phyloP scores from a whole-genome alignment of 2,113 vertebrate species.

The Macroglossus sobrinus region DNA sequence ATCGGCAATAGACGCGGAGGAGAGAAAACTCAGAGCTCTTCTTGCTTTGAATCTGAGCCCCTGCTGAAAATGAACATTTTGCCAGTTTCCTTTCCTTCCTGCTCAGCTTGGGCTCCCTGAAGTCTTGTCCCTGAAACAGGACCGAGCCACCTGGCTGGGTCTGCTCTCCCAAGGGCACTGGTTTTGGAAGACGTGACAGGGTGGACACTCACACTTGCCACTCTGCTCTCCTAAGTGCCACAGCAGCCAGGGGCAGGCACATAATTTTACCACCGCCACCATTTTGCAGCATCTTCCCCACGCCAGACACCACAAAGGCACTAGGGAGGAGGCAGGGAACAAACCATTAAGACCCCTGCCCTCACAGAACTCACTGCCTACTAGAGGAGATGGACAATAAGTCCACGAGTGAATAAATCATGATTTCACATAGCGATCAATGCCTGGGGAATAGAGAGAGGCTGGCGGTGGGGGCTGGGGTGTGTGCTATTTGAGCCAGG shows the following conservation, averaged over 20 bases:
- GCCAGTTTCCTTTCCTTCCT: not conserved
- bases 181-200: not conserved
- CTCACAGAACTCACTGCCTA: not conserved
- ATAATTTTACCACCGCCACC: not conserved
- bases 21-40: not conserved
- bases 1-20: not conserved
- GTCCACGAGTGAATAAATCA: not conserved
- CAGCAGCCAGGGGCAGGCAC: not conserved
- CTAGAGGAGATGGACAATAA: not conserved
- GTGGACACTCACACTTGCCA: not conserved
- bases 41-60: not conserved
- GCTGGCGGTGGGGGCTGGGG: not conserved
- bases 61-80: not conserved
- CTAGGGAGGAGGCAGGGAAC: not conserved
- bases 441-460: not conserved
- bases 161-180: not conserved
- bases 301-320: not conserved
- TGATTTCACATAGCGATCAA: not conserved
- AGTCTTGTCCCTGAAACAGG: conserved; percentile 3
- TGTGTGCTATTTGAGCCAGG: not conserved
- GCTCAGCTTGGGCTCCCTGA: not conserved
- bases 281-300: not conserved
- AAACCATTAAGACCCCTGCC: not conserved
- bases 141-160: not conserved
- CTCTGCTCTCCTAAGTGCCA: not conserved